Base-by-base conservation (phyloP, 2,113 vertebrate genomes). In the Cricetomys ansorgei region DNA sequence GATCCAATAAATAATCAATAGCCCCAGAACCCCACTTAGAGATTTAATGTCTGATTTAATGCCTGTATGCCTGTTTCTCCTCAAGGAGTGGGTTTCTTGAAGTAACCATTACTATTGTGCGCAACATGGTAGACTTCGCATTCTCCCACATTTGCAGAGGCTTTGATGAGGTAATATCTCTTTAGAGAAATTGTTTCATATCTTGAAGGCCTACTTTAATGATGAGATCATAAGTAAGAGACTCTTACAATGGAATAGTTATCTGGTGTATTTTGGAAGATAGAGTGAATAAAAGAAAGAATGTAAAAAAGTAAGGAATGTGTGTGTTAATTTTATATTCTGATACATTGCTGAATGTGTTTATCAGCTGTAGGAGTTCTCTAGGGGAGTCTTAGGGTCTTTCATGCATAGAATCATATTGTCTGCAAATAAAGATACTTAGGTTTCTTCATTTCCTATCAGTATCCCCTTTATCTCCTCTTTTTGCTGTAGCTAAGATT, bases 1-100 rank as follows among this genome's bases (percentile, higher is more conserved):
- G 65, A 80, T 64, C 88, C 45, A 95, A 88, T 67, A 87, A 25
- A 69, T 80, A 87, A 72, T 88, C 55, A 95, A 34, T 81, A 34
- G 57, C 15, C n/a, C 11, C 23, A 83, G 25, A 83, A 62, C 25
- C 3, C 62, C 15, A 19, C 25, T 45, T 43, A 10, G 15, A 7
- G 15, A 43, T 45, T 43, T 84, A 70, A 79, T 88, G 72, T n/a
- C n/a, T n/a, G 15, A 43, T 45, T 43, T 84, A 70, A 79, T 88
- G 72, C n/a, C n/a, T n/a, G 29, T 34, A 57, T 84, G 21, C 34
- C 62, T 91, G 17, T 86, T 53, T 90, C 7, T 55, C 12, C 69
- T 62, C 19, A 45, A 85, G 10, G n/a, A 81, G 12, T 27, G 9
- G 21, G 5, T 73, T 94, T 83, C 67, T 88, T 91, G 48, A 91